These are phyloP conservation scores for Pocota personata DNA, from an alignment of 2,888 invertebrate species.

Conservation along the genomic window DNA sequence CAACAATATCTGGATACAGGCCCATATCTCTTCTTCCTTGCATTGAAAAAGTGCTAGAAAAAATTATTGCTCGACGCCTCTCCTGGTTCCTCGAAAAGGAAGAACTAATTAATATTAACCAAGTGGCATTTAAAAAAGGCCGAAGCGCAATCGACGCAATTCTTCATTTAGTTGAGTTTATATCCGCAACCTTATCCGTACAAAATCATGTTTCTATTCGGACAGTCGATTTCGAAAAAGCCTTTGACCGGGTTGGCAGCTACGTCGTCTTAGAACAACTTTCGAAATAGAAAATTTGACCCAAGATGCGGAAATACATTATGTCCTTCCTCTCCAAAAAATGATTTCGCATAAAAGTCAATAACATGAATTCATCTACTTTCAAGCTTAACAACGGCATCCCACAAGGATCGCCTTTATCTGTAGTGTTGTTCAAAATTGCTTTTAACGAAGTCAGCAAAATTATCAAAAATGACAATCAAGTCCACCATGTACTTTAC, in stretches of 20 bases:
- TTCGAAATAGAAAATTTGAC: conserved; percentile 11
- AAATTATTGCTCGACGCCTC: conserved; percentile 17
- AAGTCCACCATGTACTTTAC: conserved; percentile 37
- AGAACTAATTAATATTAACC: conserved; percentile 6
- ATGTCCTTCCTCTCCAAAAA: conserved; percentile 30
- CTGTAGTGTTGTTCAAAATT: conserved; percentile 52
- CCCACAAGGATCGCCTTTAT: too few relatives aligned
- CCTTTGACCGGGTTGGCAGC: background rate
- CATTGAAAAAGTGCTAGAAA: conserved; percentile 20
- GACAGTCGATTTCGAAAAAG: conserved; percentile 12
- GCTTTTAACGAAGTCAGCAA: conserved; percentile 48
- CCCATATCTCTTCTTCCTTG: conserved; percentile 51
- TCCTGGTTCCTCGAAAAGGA: conserved; percentile 10
- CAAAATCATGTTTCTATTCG: background rate
- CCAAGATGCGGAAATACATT: conserved; percentile 28
- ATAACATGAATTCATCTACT: too few relatives aligned
- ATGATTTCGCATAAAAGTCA: conserved; percentile 37
- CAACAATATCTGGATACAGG: conserved; percentile 16
- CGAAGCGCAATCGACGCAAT: conserved; percentile 8
- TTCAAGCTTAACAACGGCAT: too few relatives aligned
- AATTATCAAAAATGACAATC: conserved; percentile 33
- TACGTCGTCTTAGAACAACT: background rate
- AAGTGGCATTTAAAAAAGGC: conserved; percentile 7
- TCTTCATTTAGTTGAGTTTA: conserved; percentile 1
- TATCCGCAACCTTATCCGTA: background rate